Percentiles rank a stretch among this genome's conserved stretches.
These are phyloP conservation scores for Drosophila ohnishii DNA, from an alignment of 1,140 invertebrate species.

Conservation along the genomic window DNA sequence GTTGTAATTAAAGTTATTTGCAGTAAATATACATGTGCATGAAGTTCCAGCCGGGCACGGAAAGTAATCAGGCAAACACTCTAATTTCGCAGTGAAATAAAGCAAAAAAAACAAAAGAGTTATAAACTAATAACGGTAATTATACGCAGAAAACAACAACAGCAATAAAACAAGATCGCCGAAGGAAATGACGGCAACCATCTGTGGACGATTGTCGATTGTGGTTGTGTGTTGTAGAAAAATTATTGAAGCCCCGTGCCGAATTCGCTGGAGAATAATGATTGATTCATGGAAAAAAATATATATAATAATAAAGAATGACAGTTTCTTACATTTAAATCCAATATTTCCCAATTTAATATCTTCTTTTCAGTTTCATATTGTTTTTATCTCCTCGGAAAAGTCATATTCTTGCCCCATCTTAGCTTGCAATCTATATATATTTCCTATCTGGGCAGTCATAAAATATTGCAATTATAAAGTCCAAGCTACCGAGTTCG, in stretches of 20 bases:
- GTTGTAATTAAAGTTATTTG: slow-evolving; percentile 48
- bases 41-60: not conserved
- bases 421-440: slow-evolving; percentile 9
- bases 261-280: not conserved
- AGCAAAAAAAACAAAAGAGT: slow-evolving; percentile 40
- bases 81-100: slow-evolving; percentile 6
- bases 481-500: slow-evolving; percentile 20
- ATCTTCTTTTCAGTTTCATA: not conserved
- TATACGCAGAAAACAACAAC: slow-evolving; percentile 44
- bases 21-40: slow-evolving; percentile 15
- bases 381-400: not conserved
- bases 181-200: slow-evolving; percentile 53
- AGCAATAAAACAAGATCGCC: slow-evolving; percentile 39
- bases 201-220: slow-evolving; percentile 29
- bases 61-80: slow-evolving; percentile 40
- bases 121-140: slow-evolving; percentile 72
- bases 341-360: no score
- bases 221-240: slow-evolving; percentile 1
- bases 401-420: not conserved
- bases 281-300: not conserved
- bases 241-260: not conserved
- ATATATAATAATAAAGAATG: not conserved
- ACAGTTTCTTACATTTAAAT: no score
- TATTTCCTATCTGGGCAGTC: slow-evolving; percentile 10
- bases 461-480: slow-evolving; percentile 12